Conservation (phyloP, 2,797 vertebrate species). For the Balearica regulorum region DNA sequence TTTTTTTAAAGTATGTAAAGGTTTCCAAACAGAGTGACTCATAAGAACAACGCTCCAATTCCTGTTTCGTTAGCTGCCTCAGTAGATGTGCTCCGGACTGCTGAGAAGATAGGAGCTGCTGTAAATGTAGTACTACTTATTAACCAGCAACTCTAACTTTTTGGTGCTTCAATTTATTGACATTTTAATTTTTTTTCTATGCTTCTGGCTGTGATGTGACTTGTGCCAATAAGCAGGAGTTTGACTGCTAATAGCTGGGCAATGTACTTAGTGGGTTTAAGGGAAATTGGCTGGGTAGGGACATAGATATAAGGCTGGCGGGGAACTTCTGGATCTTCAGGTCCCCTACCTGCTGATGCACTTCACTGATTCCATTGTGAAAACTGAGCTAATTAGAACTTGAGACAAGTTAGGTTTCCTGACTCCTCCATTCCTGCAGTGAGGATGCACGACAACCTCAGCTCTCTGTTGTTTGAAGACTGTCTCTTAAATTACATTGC, state of each 20-base stretch:
- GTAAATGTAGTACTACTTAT: neutral
- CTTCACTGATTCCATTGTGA: neutral
- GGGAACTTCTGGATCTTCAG: neutral
- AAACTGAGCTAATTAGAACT: neutral
- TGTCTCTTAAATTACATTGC: neutral
- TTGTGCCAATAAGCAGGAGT: neutral
- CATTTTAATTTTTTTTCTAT: rapidly evolving
- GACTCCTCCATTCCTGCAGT: neutral
- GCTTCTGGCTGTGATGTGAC: neutral
- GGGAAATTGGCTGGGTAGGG: neutral
- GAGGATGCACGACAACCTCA: neutral
- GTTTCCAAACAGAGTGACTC: conserved; percentile 53
- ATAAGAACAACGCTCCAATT: neutral
- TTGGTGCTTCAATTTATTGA: neutral
- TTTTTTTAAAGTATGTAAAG: neutral
- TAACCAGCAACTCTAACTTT: neutral
- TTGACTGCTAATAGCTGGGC: neutral
- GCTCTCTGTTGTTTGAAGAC: neutral
- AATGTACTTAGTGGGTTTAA: neutral
- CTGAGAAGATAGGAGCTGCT: neutral
- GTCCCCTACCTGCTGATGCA: neutral
- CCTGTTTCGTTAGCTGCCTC: neutral
- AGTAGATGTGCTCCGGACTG: neutral
- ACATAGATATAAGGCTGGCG: neutral
- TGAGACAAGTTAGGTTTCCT: neutral